phyloP scores from a whole-genome alignment of 2,888 invertebrate species.

The Hofmannophila pseudospretella region DNA sequence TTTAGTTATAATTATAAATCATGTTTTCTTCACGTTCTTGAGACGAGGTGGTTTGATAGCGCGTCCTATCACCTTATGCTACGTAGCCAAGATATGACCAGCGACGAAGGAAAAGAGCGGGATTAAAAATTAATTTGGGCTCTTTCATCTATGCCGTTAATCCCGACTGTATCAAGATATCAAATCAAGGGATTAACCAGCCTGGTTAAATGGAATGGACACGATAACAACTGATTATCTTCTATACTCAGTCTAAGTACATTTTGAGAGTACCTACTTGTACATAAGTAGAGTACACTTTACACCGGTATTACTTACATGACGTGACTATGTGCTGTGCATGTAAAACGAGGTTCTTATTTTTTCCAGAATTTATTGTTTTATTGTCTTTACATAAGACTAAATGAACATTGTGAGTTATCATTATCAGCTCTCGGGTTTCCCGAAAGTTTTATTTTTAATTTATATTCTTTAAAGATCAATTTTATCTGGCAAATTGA shows the following conservation, averaged over 20 bases:
- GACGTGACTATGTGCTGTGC: neutral
- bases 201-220: conserved; percentile 67
- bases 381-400: too few relatives aligned
- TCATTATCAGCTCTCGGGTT: too few relatives aligned
- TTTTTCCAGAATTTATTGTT: too few relatives aligned
- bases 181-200: conserved; percentile 69
- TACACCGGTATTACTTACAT: neutral
- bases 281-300: too few relatives aligned
- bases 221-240: conserved; percentile 66
- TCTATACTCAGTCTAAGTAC: conserved; percentile 28
- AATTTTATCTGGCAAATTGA: too few relatives aligned
- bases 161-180: conserved; percentile 73
- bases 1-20: too few relatives aligned
- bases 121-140: conserved; percentile 74
- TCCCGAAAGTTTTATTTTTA: too few relatives aligned
- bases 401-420: too few relatives aligned
- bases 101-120: conserved; percentile 59
- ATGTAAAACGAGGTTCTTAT: neutral
- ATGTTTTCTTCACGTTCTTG: neutral
- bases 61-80: conserved; percentile 7
- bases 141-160: conserved; percentile 75
- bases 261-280: conserved; percentile 12
- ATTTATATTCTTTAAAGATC: too few relatives aligned
- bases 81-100: conserved; percentile 50
- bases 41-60: conserved; percentile 1